Conservation (phyloP, 2,797 vertebrate species). For the Lepus oiostolus region DNA sequence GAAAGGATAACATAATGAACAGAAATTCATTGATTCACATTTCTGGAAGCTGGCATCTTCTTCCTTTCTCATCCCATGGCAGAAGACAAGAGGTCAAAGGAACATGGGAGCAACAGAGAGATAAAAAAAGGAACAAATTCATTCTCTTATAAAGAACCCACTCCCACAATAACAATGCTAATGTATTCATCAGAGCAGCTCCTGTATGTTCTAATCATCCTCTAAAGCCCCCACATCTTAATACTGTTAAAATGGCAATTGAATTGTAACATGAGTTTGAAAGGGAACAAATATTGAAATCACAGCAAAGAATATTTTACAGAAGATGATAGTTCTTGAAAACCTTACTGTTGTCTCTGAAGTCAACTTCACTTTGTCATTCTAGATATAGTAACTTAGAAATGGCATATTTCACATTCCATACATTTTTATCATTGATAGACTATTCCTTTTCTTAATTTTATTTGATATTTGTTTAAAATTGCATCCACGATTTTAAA, state of each 20-base stretch:
- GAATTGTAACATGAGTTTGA: neutral
- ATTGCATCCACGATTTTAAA: neutral
- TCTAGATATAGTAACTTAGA: slow-evolving; percentile 35
- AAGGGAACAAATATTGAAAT: neutral
- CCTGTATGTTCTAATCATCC: neutral
- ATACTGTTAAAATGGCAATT: neutral
- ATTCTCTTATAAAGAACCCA: neutral
- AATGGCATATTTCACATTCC: slow-evolving; percentile 62
- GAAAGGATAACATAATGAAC: neutral
- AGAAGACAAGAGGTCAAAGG: neutral
- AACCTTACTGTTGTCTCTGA: slow-evolving; percentile 27
- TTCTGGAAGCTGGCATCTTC: neutral
- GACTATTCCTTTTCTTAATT: slow-evolving; percentile 66
- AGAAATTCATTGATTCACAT: neutral
- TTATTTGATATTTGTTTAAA: slow-evolving; percentile 63
- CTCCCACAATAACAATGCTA: neutral
- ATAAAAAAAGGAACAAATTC: neutral
- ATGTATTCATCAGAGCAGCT: neutral
- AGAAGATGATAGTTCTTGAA: slow-evolving; percentile 15
- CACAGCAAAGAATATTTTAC: slow-evolving; percentile 36
- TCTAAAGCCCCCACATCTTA: neutral
- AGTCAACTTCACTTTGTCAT: slow-evolving; percentile 55
- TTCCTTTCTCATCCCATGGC: neutral
- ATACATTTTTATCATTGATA: slow-evolving; percentile 48
- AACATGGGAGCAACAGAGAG: neutral